These are phyloP conservation scores for Anhinga anhinga DNA, from an alignment of 2,113 vertebrate genomes.

Conservation along the genomic window DNA sequence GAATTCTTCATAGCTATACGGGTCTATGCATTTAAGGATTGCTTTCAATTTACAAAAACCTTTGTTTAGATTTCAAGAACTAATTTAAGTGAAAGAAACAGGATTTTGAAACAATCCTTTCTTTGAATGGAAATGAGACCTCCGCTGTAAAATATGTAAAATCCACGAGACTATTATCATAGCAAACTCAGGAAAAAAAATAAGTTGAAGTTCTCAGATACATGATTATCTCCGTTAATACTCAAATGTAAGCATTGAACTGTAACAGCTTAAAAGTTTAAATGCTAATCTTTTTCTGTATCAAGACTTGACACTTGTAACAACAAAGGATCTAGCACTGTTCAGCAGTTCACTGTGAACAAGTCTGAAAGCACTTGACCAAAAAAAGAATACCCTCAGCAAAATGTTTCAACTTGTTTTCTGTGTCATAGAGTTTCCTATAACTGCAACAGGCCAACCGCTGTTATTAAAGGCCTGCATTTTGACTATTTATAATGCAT, in stretches of 20 bases:
- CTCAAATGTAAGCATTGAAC: neutral
- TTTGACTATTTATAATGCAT: neutral
- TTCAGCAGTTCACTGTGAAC: neutral
- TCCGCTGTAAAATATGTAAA: neutral
- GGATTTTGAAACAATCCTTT: neutral
- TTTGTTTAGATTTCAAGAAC: neutral
- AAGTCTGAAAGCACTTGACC: neutral
- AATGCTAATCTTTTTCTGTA: neutral
- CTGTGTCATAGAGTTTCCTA: neutral
- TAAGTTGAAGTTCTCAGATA: neutral
- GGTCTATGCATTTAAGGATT: neutral
- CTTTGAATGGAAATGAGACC: neutral
- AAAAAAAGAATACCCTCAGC: neutral
- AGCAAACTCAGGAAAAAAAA: neutral
- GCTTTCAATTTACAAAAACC: neutral
- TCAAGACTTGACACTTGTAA: neutral
- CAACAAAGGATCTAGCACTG: neutral
- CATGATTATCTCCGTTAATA: neutral
- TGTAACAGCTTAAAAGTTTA: neutral
- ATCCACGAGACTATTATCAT: neutral
- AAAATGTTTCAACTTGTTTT: slow-evolving; percentile 18
- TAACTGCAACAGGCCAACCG: neutral
- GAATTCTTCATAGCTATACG: neutral
- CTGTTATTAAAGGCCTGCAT: neutral
- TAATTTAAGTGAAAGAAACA: neutral